Percentiles rank a stretch among this genome's conserved stretches.
Evolutionary conservation across 1,140 invertebrate species (phyloP).

Genomic region (Melipona quadrifasciata): DNA sequence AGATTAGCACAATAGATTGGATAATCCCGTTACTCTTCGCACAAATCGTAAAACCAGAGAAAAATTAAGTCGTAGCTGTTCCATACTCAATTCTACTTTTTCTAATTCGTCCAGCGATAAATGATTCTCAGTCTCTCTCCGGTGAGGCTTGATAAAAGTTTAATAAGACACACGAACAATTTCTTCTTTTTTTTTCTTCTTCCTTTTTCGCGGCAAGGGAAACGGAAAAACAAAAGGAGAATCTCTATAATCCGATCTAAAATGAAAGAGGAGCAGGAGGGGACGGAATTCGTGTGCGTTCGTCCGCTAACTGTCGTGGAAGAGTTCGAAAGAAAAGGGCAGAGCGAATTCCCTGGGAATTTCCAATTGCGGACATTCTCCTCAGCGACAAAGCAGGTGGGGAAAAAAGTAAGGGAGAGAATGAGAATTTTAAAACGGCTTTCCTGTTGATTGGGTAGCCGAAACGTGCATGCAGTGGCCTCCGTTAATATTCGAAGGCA

Average conservation of each 20-base stretch:
- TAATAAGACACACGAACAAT: neutral
- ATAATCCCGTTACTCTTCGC: neutral
- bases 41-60: neutral
- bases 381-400: neutral
- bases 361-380: neutral
- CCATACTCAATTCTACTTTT: neutral
- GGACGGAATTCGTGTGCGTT: neutral
- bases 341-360: slow-evolving; percentile 2
- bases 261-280: neutral
- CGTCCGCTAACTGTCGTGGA: neutral
- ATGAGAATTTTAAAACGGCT: neutral
- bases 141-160: neutral
- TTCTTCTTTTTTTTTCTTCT: no score
- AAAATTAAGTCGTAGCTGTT: neutral
- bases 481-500: no score
- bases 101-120: neutral
- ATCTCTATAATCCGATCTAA: slow-evolving; percentile 16
- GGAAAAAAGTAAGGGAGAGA: neutral
- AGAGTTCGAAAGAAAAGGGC: slow-evolving; percentile 3
- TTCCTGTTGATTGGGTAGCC: neutral
- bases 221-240: no score
- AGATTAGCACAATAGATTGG: neutral
- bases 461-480: neutral
- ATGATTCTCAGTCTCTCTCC: neutral
- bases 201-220: neutral